A percentile compares a stretch with the other conserved stretches of the same genome.
phyloP scores from a whole-genome alignment of 2,797 vertebrate genomes.

The Eurystomus glaucurus region DNA sequence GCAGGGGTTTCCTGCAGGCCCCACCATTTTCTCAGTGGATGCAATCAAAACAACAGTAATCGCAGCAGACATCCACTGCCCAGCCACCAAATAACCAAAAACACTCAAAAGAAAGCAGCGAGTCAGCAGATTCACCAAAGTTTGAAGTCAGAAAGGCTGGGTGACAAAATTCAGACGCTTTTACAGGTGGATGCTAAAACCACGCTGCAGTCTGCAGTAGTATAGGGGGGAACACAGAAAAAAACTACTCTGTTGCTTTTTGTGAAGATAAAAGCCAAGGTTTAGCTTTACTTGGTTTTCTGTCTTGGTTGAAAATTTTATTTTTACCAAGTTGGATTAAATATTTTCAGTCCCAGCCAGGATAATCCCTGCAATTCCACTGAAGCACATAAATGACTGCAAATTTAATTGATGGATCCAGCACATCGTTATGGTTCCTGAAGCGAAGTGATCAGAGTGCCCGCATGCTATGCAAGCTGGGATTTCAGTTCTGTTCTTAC shows the following conservation, averaged over 20 bases:
- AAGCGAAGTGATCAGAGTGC: not conserved
- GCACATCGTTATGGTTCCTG: not conserved
- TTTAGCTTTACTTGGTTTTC: not conserved
- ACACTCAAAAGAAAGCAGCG: not conserved
- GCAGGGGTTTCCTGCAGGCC: not conserved
- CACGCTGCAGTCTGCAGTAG: not conserved
- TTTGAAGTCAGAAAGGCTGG: not conserved
- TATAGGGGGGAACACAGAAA: not conserved
- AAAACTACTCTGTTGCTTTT: not conserved
- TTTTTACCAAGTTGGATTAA: not conserved
- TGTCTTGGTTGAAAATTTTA: not conserved
- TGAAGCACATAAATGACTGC: not conserved
- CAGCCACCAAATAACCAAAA: not conserved
- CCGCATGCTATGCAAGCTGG: not conserved
- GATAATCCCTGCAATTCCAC: not conserved
- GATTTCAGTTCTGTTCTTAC: not conserved
- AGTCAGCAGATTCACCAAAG: constrained; percentile 4
- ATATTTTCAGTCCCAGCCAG: not conserved
- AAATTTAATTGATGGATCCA: accelerated
- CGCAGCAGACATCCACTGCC: constrained; percentile 9
- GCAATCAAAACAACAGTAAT: constrained; percentile 66
- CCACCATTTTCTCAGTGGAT: not conserved
- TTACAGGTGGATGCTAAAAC: not conserved
- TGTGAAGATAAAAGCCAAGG: not conserved
- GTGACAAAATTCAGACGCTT: not conserved